Evolutionary conservation across 2,113 vertebrate genomes (phyloP).

Genomic region (Lasiurus cinereus): DNA sequence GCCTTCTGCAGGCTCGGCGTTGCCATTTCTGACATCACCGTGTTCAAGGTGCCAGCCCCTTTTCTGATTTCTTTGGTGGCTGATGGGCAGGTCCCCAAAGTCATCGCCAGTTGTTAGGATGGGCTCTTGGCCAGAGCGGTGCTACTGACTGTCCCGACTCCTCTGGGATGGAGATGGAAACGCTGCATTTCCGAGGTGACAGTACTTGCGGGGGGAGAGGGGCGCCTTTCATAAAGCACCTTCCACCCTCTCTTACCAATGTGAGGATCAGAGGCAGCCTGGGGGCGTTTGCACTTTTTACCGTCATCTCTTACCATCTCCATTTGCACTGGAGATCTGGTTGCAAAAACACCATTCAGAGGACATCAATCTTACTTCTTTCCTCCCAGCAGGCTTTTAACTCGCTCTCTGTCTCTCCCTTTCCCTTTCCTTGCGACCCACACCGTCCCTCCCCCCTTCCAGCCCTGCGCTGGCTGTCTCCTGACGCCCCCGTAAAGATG

Average conservation of each 20-base stretch:
- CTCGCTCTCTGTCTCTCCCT: background rate
- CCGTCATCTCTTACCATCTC: background rate
- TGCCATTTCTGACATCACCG: background rate
- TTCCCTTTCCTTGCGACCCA: background rate
- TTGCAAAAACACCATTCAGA: conserved; percentile 48
- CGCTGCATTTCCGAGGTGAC: background rate
- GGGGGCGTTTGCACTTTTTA: background rate
- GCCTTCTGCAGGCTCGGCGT: background rate
- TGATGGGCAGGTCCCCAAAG: background rate
- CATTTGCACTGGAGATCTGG: background rate
- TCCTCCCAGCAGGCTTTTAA: background rate
- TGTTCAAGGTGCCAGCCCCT: background rate
- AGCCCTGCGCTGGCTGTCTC: background rate
- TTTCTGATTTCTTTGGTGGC: background rate
- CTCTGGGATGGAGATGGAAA: background rate
- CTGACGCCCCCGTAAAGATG: background rate
- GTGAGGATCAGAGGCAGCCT: background rate
- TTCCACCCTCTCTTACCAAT: background rate
- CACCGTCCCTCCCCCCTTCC: background rate
- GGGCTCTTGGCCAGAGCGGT: fast-evolving
- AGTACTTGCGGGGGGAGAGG: background rate
- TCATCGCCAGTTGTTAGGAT: background rate
- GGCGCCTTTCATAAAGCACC: background rate
- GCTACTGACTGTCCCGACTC: background rate
- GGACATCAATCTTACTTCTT: conserved; percentile 50